Evolutionary conservation across 2,797 vertebrate species (phyloP), one percentile per base, ranked within the genome.

Genomic region (Mormyrops boulengeri): DNA sequence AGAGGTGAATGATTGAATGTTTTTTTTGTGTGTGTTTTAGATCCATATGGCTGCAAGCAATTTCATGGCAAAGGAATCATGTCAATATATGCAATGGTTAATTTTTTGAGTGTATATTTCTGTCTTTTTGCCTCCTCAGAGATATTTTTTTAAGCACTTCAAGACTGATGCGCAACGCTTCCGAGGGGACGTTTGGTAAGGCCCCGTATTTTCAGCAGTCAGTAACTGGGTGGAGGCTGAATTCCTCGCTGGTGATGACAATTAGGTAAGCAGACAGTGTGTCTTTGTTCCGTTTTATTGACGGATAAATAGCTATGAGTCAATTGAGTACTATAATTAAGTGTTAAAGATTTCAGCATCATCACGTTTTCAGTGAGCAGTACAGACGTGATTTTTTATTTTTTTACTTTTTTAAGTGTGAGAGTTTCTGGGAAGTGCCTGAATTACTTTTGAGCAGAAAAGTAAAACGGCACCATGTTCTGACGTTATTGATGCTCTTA

Each of bases 211-310:
- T 96, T 91, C 95, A 94, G 87, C 95, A 94, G 88, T 93, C 94
- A 55, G 93, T 93, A 89, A 93, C 93, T 93, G 94, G 95, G 41
- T 97, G 97, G 97, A 97, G 95, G 94, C 95, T 97, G 91, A 97
- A 97, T 95, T 95, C 96, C 80, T 96, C 97, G 62, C 94, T 97
- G 90, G 97, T 97, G 60, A 88, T 96, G 90, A 95, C 96, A 92
- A 97, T 97, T 95, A 96, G 97, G 97, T 97, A 90, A 95, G 96
- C 66, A 34, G 26, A 44, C 69, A 26, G 87, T 17, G 17, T 2
- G 30, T 38, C 47, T 11, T 50, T 62, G 44, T 57, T 77, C 17
- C 1, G 2, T 89, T 89, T 87, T 85, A 89, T 89, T 49, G 38
- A 49, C 47, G 6, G 44, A 44, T 49, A n/a, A 84, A 26, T 85